These are phyloP conservation scores for Hippopotamyrus pictus DNA, from an alignment of 2,797 vertebrate species.

Conservation along the genomic window DNA sequence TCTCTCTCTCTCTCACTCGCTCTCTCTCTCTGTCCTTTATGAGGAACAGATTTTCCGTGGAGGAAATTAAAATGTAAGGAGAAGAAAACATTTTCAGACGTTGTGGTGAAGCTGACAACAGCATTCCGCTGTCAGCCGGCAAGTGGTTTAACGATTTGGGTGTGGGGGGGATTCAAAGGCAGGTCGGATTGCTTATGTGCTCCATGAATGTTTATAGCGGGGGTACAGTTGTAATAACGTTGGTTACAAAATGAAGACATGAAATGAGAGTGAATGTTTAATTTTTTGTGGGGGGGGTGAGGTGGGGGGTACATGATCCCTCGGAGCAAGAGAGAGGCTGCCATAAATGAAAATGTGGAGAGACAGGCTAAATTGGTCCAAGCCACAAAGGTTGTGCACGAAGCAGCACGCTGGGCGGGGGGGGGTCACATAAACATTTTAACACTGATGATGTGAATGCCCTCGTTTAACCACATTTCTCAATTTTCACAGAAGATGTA, in stretches of 20 bases:
- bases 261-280: conserved; percentile 14
- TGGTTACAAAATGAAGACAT: conserved; percentile 53
- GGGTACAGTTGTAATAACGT: conserved; percentile 66
- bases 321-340: conserved; percentile 8
- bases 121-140: conserved; percentile 45
- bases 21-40: conserved; percentile 66
- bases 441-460: conserved; percentile 46
- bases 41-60: conserved; percentile 94
- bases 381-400: conserved; percentile 6
- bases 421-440: conserved; percentile 51
- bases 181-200: conserved; percentile 63
- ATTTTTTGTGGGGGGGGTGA: conserved; percentile 44
- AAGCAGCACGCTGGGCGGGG: conserved; percentile 36
- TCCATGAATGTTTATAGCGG: conserved; percentile 68
- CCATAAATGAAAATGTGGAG: conserved; percentile 20
- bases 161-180: conserved; percentile 30
- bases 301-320: conserved; percentile 38
- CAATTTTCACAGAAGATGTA: background rate
- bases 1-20: conserved; percentile 33
- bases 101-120: conserved; percentile 71
- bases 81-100: conserved; percentile 68
- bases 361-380: conserved; percentile 15
- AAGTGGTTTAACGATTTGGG: conserved; percentile 27
- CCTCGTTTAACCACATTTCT: conserved; percentile 3
- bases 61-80: conserved; percentile 83